Conservation (phyloP, 37 sponge, comb jelly and placozoan species). For the Haliclona indistincta region DNA sequence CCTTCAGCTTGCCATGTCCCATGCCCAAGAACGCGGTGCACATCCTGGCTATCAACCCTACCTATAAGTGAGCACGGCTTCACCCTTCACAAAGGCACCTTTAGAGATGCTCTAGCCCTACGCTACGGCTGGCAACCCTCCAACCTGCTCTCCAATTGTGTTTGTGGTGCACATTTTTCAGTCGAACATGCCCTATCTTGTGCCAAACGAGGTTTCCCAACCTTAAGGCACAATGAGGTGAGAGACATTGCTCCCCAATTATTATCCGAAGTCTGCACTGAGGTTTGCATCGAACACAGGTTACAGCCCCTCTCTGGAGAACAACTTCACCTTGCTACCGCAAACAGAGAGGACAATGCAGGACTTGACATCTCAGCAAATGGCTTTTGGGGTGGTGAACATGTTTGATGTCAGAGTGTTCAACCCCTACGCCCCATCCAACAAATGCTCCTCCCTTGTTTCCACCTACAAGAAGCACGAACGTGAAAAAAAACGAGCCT, state of each 20-base stretch:
- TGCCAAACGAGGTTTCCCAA: slow-evolving; percentile 36
- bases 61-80: too few relatives aligned
- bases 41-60: too few relatives aligned
- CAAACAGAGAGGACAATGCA: slow-evolving; percentile 21
- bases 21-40: too few relatives aligned
- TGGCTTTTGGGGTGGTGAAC: slow-evolving; percentile 38
- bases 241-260: slow-evolving; percentile 23
- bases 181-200: too few relatives aligned
- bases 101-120: too few relatives aligned
- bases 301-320: slow-evolving; percentile 36
- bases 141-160: too few relatives aligned
- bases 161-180: too few relatives aligned
- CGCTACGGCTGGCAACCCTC: too few relatives aligned
- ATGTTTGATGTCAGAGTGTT: slow-evolving; percentile 13
- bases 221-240: slow-evolving; percentile 33
- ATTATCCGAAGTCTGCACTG: slow-evolving; percentile 33
- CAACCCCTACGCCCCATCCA: slow-evolving; percentile 6
- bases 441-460: not conserved
- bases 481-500: slow-evolving; percentile 2
- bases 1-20: too few relatives aligned
- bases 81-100: too few relatives aligned
- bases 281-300: slow-evolving; percentile 27
- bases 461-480: not conserved
- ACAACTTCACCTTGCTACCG: slow-evolving; percentile 3
- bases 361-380: slow-evolving; percentile 21